Conservation (phyloP, 2,888 invertebrate genomes). For the Ophion costatus region DNA sequence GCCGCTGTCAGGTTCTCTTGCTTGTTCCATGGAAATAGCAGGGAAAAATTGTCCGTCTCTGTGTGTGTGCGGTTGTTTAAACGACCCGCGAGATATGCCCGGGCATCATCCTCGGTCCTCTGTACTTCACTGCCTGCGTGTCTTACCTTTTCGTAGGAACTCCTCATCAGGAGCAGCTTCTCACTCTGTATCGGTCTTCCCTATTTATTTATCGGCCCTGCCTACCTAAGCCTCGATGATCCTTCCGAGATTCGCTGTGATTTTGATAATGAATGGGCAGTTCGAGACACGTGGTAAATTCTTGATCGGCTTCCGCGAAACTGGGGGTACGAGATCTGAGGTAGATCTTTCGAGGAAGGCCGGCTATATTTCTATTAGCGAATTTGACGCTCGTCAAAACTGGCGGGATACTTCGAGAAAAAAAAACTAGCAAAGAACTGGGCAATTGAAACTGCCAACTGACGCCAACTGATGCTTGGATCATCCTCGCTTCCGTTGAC, state of each 20-base stretch:
- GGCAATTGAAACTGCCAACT: too few species aligned
- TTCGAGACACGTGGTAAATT: not conserved
- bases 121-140: not conserved
- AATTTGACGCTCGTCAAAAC: too few species aligned
- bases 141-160: too few species aligned
- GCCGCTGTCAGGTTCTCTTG: not conserved
- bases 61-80: constrained; percentile 39
- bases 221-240: not conserved
- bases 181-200: constrained; percentile 15
- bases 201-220: constrained; percentile 9
- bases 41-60: constrained; percentile 73
- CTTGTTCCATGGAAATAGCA: constrained; percentile 75
- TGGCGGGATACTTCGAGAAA: too few species aligned
- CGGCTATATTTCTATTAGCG: not conserved
- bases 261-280: constrained; percentile 5
- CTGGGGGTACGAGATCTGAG: not conserved
- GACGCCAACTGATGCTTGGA: too few species aligned
- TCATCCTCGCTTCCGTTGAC: too few species aligned
- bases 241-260: not conserved
- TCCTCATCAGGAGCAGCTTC: constrained; percentile 30
- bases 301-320: too few species aligned
- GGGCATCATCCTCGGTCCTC: constrained; percentile 4
- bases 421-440: too few species aligned
- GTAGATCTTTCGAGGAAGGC: not conserved
- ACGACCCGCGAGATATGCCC: constrained; percentile 38